These are phyloP conservation scores for Neotoxoptera formosana DNA, from an alignment of 1,140 invertebrate species.

Conservation along the genomic window DNA sequence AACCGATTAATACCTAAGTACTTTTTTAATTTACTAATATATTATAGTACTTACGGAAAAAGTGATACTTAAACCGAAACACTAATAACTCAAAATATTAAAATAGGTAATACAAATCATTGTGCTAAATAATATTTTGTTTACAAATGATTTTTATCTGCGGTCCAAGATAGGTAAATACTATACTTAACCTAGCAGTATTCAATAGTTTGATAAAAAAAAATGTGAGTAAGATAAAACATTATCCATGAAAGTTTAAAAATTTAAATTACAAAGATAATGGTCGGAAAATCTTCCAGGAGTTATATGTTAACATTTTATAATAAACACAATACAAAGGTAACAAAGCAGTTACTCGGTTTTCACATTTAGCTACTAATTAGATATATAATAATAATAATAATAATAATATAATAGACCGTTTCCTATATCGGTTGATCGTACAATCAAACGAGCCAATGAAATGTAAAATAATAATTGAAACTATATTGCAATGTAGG, in stretches of 20 bases:
- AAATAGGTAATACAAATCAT: neutral
- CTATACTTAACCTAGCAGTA: neutral
- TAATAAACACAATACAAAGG: neutral
- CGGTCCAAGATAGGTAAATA: neutral
- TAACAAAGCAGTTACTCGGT: neutral
- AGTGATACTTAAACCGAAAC: neutral
- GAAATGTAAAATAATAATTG: neutral
- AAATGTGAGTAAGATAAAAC: neutral
- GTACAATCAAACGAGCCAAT: neutral
- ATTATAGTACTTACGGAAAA: neutral
- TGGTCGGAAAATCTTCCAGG: neutral
- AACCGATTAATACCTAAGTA: too few species aligned
- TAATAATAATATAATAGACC: neutral
- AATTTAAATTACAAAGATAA: neutral
- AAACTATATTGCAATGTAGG: neutral
- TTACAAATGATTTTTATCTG: constrained; percentile 8
- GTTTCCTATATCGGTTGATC: neutral
- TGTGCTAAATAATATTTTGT: neutral
- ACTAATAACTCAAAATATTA: neutral
- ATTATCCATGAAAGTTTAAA: neutral
- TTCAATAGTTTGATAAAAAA: neutral
- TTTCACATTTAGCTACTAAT: neutral
- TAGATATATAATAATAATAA: neutral
- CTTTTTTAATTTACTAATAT: too few species aligned
- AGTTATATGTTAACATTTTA: neutral